Base-by-base conservation (phyloP, 2,113 vertebrate genomes). In the Alethe diademata region DNA sequence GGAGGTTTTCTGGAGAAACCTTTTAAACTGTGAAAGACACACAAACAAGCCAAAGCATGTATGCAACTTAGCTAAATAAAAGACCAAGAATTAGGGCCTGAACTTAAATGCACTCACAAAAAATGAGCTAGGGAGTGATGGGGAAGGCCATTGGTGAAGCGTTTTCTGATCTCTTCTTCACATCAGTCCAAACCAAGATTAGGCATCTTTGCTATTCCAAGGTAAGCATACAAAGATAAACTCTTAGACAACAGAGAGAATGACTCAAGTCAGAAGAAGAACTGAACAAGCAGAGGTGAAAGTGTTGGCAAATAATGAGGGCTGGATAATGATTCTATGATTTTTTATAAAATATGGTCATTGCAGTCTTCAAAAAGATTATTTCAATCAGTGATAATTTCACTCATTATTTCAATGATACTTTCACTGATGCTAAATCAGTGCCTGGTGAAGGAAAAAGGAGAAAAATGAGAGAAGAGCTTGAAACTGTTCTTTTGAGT, bases 141-240 rank as follows among this genome's bases (percentile, higher is more conserved):
- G 5, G 5, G 5, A 33, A 33, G 1, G 5, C 3, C 3, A 0
- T 5, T 25, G 17, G 2, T 48, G 16, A 60, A 40, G 7, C 1
- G 19, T 35, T 43, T 71, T 73, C 29, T 70, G 54, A 40, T 8
- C 8, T 67, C 57, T 75, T 56, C 18, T 76, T 70, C n/a, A 20
- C 20, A 51, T 25, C 8, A 42, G 6, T 56, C 38, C 56, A 53
- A 88, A 86, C 2, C 5, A 53, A 62, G 11, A 28, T 72, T 36
- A 67, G 6, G 3, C 6, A 54, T 1, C 19, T 80, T 17, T 26
- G 18, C 2, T 56, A 16, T 33, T 16, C 12, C 45, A 76, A 25
- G 20, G 3, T 69, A 36, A 61, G 3, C 11, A 22, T 14, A 43
- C 2, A 56, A 20, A 75, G 3, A 23, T 11, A 83, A 79, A 56